Conservation (phyloP, 53 echinoderm and acorn worm genomes). For the Henricia sp. region DNA sequence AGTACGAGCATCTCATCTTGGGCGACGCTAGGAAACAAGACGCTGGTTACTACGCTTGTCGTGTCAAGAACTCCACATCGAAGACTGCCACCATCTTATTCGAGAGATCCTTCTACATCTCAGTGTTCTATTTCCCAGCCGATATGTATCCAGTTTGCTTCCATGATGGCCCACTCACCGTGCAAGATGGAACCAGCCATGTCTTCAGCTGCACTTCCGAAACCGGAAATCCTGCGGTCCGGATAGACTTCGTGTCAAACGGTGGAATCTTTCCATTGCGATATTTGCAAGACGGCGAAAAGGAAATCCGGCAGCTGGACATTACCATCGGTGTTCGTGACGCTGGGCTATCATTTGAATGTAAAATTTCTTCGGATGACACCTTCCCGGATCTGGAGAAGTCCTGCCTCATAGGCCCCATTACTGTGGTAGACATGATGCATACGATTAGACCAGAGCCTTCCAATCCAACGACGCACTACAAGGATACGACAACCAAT, state of each 20-base stretch:
- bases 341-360: background rate
- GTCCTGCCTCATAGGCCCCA: conserved; percentile 43
- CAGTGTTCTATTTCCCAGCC: conserved; percentile 8
- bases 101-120: background rate
- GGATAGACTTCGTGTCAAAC: conserved; percentile 23
- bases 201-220: conserved; percentile 14
- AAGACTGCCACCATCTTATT: background rate
- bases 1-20: background rate
- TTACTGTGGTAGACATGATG: conserved; percentile 13
- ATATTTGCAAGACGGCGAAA: background rate
- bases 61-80: background rate
- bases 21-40: background rate
- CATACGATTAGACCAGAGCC: background rate
- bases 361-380: background rate
- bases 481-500: background rate
- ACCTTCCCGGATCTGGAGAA: conserved; percentile 35
- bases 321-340: background rate
- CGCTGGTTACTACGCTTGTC: background rate
- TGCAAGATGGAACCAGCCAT: background rate
- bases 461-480: background rate
- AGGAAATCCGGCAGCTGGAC: background rate
- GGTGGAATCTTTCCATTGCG: background rate
- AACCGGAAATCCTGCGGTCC: conserved; percentile 5
- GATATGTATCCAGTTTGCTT: conserved; percentile 6
- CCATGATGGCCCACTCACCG: conserved; percentile 4